Conservation (phyloP, 1,140 invertebrate species). For the Drosophila tsacasi region DNA sequence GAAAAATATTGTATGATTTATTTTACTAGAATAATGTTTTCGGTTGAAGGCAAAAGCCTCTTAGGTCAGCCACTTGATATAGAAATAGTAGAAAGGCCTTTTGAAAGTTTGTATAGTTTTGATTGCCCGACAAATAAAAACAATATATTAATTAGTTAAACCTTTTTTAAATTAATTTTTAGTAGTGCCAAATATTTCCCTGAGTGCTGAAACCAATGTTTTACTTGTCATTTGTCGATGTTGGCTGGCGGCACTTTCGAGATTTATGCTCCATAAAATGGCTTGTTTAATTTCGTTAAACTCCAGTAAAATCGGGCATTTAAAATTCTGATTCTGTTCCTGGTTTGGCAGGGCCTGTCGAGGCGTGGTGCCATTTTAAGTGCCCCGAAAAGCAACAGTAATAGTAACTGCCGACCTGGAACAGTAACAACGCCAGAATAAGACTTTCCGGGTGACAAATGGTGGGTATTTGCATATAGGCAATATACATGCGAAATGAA, state of each 20-base stretch:
- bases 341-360: conserved; percentile 35
- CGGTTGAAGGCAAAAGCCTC: not conserved
- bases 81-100: not conserved
- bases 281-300: conserved; percentile 64
- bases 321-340: conserved; percentile 58
- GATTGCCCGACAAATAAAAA: not conserved
- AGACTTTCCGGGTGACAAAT: conserved; percentile 49
- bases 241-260: conserved; percentile 27
- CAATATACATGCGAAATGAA: conserved; percentile 53
- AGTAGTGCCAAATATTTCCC: not conserved
- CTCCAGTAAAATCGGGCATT: conserved; percentile 54
- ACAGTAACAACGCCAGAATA: not conserved
- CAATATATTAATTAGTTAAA: not conserved
- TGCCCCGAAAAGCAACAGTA: conserved; percentile 20
- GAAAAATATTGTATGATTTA: not conserved
- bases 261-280: conserved; percentile 65
- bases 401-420: conserved; percentile 14
- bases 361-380: conserved; percentile 73
- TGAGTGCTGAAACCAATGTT: conserved; percentile 16
- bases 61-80: too few species aligned
- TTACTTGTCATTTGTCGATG: conserved; percentile 19
- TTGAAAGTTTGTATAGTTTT: not conserved
- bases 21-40: not conserved
- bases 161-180: not conserved
- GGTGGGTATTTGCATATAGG: conserved; percentile 51